phyloP scores from a whole-genome alignment of 2,113 vertebrate genomes.

The Saccopteryx leptura region DNA sequence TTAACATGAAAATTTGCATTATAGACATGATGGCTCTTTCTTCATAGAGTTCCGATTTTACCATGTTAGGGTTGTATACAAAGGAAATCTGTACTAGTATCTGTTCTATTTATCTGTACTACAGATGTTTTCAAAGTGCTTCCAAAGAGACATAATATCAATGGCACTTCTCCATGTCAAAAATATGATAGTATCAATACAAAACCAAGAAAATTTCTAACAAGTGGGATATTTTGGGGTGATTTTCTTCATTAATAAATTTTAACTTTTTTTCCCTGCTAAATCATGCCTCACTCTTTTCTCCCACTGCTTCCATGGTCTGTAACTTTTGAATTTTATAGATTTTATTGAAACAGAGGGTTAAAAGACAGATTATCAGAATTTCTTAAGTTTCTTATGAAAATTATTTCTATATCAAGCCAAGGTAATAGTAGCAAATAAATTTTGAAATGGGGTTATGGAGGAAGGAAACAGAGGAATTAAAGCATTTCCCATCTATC shows the following conservation, averaged over 20 bases:
- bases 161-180: background rate
- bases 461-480: background rate
- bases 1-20: background rate
- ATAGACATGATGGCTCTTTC: background rate
- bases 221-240: background rate
- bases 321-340: background rate
- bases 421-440: background rate
- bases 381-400: background rate
- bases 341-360: background rate
- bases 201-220: constrained; percentile 6
- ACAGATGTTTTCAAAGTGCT: background rate
- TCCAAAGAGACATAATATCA: background rate
- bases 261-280: background rate
- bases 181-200: background rate
- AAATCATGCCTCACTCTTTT: background rate
- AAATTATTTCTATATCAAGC: constrained; percentile 13
- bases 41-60: constrained; percentile 22
- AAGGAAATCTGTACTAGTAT: background rate
- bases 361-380: background rate
- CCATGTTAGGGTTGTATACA: background rate
- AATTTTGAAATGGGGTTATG: background rate
- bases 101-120: constrained; percentile 10
- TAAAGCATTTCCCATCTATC: background rate
- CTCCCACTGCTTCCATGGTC: background rate
- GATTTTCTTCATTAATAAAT: background rate